Evolutionary conservation across 2,113 vertebrate species (phyloP), one percentile per base, ranked within the genome.

Genomic region (Cyprinodon variegatus): DNA sequence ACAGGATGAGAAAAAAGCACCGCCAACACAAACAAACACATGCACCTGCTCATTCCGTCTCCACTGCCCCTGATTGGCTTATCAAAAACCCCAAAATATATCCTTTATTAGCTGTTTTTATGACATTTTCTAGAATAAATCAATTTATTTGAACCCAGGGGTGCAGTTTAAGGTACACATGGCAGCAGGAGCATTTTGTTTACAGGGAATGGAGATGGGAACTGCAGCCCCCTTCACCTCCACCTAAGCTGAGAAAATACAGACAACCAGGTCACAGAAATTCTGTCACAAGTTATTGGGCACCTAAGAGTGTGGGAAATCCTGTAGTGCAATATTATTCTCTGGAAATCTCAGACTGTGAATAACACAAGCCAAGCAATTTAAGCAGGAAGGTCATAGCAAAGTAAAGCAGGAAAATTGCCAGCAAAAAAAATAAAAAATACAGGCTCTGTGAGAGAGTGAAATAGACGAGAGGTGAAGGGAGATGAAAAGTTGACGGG

Each of bases 361-460:
- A 95, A 95, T 94, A 95, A 94, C 93, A 93, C 90, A 91, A 94
- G 92, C 89, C 90, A 91, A 92, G 93, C 93, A 93, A 93, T 94
- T 93, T 94, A 90, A 79, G 86, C 88, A 83, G 86, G 92, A 94
- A 94, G 94, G 94, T 94, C 94, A 94, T 91, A 91, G 93, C 90
- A 93, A 93, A 94, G 93, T 92, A 94, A 93, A 92, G 91, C 84
- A 85, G 86, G 84, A 83, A 90, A 92, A 92, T 84, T 88, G 86
- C 83, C 72, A 86, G 62, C 65, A 75, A 89, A 83, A 88, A 82
- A 88, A 76, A 77, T 65, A 75, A 89, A 83, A 88, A 82, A 88
- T 76, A 77, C 64, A 38, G 90, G 87, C 83, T 92, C 91, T 93
- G 88, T 89, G 91, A 87, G 89, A 90, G 89, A 92, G 90, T 91